A percentile compares a stretch with the other conserved stretches of the same genome.
Conservation (phyloP, 2,797 vertebrate species). For the Poeciliopsis presidionis region DNA sequence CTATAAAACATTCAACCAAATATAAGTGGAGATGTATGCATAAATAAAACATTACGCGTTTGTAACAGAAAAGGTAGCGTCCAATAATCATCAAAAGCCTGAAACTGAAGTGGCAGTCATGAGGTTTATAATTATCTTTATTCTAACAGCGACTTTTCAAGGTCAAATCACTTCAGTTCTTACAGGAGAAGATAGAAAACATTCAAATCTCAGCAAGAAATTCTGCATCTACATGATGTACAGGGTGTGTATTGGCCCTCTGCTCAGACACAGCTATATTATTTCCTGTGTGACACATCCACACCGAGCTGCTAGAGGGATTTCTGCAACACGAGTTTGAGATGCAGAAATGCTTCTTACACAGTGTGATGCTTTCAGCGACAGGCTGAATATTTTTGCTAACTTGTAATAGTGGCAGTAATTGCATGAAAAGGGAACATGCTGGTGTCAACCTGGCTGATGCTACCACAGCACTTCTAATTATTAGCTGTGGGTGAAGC, state of each 20-base stretch:
- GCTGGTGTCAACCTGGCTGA: neutral
- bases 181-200: neutral
- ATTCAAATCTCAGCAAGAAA: neutral
- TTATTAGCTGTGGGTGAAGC: conserved; percentile 9
- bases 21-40: neutral
- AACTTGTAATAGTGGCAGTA: conserved; percentile 1
- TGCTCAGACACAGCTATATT: neutral
- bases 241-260: neutral
- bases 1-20: neutral
- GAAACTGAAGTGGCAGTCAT: neutral
- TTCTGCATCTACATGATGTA: neutral
- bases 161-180: neutral
- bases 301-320: neutral
- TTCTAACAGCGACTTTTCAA: neutral
- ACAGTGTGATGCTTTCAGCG: neutral
- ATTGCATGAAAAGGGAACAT: conserved; percentile 5
- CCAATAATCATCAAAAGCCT: neutral
- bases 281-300: neutral
- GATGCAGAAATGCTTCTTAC: neutral
- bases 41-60: neutral
- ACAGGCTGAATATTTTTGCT: neutral
- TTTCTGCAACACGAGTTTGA: neutral
- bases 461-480: conserved; percentile 3
- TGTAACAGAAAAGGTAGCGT: neutral
- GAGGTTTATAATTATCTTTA: neutral